These are phyloP conservation scores for Zaprionus taronus DNA, from an alignment of 1,140 invertebrate species.

Conservation along the genomic window DNA sequence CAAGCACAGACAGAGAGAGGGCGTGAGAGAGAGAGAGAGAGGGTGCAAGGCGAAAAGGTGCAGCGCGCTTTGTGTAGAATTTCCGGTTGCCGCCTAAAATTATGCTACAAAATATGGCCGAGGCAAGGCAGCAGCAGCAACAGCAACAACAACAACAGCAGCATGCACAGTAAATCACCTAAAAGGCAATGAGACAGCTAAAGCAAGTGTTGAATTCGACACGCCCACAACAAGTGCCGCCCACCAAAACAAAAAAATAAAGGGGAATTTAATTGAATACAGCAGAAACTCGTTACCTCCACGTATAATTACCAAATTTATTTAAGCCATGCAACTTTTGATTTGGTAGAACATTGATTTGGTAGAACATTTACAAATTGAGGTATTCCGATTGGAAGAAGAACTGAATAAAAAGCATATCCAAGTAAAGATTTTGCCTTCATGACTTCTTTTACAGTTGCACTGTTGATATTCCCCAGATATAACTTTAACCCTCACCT, in stretches of 20 bases:
- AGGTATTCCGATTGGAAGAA: not conserved
- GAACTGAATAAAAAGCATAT: no score
- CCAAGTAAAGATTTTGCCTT: not conserved
- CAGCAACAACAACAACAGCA: constrained; percentile 31
- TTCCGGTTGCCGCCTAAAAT: constrained; percentile 64
- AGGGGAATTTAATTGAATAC: constrained; percentile 33
- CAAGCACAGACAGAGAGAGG: not conserved
- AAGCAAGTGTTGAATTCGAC: constrained; percentile 41
- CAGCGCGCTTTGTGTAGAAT: constrained; percentile 44
- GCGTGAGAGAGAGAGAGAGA: not conserved
- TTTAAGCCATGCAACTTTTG: not conserved
- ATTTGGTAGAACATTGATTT: not conserved
- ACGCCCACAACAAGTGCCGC: constrained; percentile 49
- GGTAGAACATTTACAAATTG: not conserved
- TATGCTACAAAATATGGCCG: constrained; percentile 49
- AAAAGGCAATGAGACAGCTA: constrained; percentile 49
- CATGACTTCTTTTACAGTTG: not conserved
- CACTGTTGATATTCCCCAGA: not conserved
- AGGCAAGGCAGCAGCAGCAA: constrained; percentile 15
- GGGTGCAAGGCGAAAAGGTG: constrained; percentile 31
- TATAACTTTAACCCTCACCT: not conserved
- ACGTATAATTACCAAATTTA: constrained; percentile 11
- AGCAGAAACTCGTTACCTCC: not conserved
- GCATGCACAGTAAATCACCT: constrained; percentile 50
- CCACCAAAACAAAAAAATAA: not conserved